Evolutionary conservation across 2,797 vertebrate genomes (phyloP), one percentile per base, ranked within the genome.

Genomic region (Tachyglossus aculeatus): DNA sequence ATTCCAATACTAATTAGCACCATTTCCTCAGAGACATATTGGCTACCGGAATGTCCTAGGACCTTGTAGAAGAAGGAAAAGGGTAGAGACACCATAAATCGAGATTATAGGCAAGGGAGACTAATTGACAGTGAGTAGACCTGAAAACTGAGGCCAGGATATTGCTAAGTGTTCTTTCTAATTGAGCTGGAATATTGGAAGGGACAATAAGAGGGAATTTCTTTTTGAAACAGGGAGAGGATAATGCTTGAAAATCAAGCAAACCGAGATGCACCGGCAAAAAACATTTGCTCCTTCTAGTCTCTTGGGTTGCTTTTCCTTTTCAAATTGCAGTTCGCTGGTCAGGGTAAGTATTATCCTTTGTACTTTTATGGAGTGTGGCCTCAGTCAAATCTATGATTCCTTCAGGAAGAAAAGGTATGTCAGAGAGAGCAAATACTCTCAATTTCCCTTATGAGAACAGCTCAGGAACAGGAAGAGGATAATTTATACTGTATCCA

Each of bases 1-100:
- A 99, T 99, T 98, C 96, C 94, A 94, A 96, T 96, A 96, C 96
- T 99, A 99, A 99, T 99, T 99, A 99, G 96, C 93, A 93, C 90
- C 93, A 93, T 96, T 95, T 97, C 98, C 97, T 98, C 90, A 92
- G 96, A 98, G 97, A 98, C 96, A 94, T 97, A 97, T 96, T 97
- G 96, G 96, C 96, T 98, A 98, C 96, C 94, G 90, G 88, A 96
- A 95, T 95, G 94, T 98, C 96, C 96, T 95, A 82, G 91, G 92
- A 96, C 91, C 93, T 94, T 94, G 93, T 77, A 83, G 91, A 92
- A 91, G 93, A 93, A 93, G 92, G 86, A 87, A 89, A 91, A 89
- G 88, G 89, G 90, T 90, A 92, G 92, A 90, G 15, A 71, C 43
- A 61, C 76, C 85, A 88, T 92, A 92, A 91, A 92, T 92, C 86